phyloP scores from a whole-genome alignment of 2,113 vertebrate species.

The Pluvianellus socialis region DNA sequence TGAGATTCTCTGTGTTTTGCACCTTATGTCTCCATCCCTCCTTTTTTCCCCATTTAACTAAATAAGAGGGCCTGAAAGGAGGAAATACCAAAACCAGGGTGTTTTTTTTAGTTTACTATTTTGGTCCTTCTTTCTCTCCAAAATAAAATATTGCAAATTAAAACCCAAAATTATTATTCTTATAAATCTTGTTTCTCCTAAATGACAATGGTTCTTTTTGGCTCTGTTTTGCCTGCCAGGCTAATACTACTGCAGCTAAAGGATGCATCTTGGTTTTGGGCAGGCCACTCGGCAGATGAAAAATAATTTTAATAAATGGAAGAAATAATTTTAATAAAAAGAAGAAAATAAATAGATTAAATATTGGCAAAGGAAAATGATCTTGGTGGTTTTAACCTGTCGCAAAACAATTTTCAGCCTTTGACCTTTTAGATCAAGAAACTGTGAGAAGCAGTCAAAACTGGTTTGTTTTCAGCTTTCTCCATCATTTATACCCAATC shows the following conservation, averaged over 20 bases:
- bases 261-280: neutral
- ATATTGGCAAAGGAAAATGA: neutral
- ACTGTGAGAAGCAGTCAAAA: conserved; percentile 16
- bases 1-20: neutral
- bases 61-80: neutral
- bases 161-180: neutral
- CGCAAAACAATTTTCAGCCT: neutral
- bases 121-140: neutral
- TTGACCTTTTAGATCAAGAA: conserved; percentile 29
- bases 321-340: conserved; percentile 50
- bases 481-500: conserved; percentile 40
- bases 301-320: conserved; percentile 54
- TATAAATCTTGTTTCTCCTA: neutral
- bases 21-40: neutral
- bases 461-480: conserved; percentile 42
- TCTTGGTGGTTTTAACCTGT: neutral
- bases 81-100: neutral
- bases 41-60: neutral
- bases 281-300: neutral
- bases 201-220: neutral
- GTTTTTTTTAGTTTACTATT: neutral
- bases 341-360: neutral
- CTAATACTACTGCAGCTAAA: neutral
- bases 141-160: neutral
- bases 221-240: neutral